Base-by-base conservation (phyloP, 1,140 invertebrate genomes). In the Trypoxylus dichotomus region DNA sequence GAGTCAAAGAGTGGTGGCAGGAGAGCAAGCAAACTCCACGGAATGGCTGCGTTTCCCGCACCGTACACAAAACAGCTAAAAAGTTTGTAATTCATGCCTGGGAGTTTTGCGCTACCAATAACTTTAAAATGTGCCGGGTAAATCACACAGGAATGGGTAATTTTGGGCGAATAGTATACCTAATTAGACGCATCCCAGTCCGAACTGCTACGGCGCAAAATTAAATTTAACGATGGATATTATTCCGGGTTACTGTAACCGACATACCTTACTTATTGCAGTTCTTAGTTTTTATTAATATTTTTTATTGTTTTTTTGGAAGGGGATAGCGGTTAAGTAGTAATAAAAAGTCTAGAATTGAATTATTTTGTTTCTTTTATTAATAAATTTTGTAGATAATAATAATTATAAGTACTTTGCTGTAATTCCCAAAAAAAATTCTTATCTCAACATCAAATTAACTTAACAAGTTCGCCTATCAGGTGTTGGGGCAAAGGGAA, bases 71-170 rank as follows among this genome's bases (percentile, higher is more conserved):
- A 73, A 73, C 37, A 73, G 37, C 29, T 73, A 73, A 73, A 73
- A 73, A 73, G 71, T 73, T 73, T 73, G 71, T 73, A 73, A 73
- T 73, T 73, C 71, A 73, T 73, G 71, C 71, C 37, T 37, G 25
- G 29, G 37, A 37, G 71, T 73, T 73, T 73, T 19, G 71, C 71
- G 27, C 71, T 73, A 73, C 71, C 71, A 73, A 73, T 73, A 73
- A 73, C 25, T 73, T 73, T 73, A 73, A 73, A 73, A 37, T 73
- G 71, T 42, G 71, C 27, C 60, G 25, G 71, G 71, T 73, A 73
- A 73, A 73, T 73, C 71, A 73, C 71, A 73, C 15, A 73, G 71
- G 71, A 73, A 73, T 73, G 71, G 71, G 71, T 73, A 73, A 73
- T 73, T 73, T 73, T 42, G 71, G 71, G 71, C 11, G 71, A 73